These are phyloP conservation scores for Bedellia somnulentella DNA, from an alignment of 2,888 invertebrate species.

Conservation along the genomic window DNA sequence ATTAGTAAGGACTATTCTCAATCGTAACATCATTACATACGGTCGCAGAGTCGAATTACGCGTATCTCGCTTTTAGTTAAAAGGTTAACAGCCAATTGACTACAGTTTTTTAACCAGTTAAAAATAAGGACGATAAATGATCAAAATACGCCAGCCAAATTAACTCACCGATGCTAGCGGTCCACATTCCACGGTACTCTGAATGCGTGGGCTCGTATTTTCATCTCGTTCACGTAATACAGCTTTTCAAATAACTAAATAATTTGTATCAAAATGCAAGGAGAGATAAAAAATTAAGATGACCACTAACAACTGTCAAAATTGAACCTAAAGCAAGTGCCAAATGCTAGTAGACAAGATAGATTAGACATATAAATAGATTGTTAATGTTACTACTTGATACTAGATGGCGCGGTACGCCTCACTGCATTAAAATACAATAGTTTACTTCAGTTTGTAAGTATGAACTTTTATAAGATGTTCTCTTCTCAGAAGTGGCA, in stretches of 20 bases:
- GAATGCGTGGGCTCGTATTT: conserved; percentile 55
- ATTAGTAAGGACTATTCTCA: too few relatives aligned
- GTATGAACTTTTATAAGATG: too few relatives aligned
- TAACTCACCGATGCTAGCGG: conserved; percentile 53
- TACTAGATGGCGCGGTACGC: conserved; percentile 28
- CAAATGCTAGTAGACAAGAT: conserved; percentile 51
- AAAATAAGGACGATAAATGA: conserved; percentile 57
- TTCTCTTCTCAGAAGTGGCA: too few relatives aligned
- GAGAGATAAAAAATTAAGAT: conserved; percentile 55
- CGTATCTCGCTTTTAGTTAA: conserved; percentile 60
- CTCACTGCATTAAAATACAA: too few relatives aligned
- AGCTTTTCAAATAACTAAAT: conserved; percentile 57
- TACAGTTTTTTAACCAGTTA: conserved; percentile 60
- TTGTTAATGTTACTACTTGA: conserved; percentile 29
- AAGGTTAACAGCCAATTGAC: conserved; percentile 63
- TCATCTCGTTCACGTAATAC: conserved; percentile 61
- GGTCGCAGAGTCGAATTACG: conserved; percentile 57
- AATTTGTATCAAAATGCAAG: conserved; percentile 60
- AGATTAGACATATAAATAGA: conserved; percentile 20
- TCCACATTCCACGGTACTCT: conserved; percentile 53
- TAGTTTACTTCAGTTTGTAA: too few relatives aligned
- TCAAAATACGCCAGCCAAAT: conserved; percentile 16
- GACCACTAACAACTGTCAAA: conserved; percentile 59
- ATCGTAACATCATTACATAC: conserved; percentile 59
- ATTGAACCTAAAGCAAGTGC: conserved; percentile 51